Percentiles rank a stretch among this genome's conserved stretches.
phyloP scores from a whole-genome alignment of 2,113 vertebrate genomes.

The Budorcas taxicolor region DNA sequence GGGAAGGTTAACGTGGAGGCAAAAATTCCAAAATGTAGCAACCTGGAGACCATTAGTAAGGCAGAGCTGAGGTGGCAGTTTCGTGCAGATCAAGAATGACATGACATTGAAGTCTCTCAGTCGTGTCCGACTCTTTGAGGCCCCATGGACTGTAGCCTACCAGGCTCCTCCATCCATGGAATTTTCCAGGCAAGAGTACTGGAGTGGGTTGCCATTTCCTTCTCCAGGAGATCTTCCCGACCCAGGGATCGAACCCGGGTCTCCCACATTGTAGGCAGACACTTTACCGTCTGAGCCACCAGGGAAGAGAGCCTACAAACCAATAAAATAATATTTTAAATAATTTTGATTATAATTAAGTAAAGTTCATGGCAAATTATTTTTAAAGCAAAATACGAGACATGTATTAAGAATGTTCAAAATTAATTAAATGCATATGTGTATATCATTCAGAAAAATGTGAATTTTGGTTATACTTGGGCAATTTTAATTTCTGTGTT shows the following conservation, averaged over 20 bases:
- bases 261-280: no score
- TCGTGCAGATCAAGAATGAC: not conserved
- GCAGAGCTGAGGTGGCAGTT: not conserved
- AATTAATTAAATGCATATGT: not conserved
- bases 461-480: not conserved
- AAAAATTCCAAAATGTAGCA: not conserved
- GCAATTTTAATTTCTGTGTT: not conserved
- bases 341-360: not conserved
- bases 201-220: no score
- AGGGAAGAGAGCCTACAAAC: not conserved
- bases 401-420: not conserved
- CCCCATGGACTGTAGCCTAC: no score
- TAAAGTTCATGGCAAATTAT: not conserved
- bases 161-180: no score
- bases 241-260: no score
- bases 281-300: no score
- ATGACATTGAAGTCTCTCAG: no score
- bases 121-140: accelerated
- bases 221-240: no score
- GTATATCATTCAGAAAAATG: not conserved
- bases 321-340: not conserved
- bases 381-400: not conserved
- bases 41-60: not conserved
- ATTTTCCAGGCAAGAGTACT: no score
- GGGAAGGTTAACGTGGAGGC: not conserved